These are phyloP conservation scores for Clarias magur DNA, from an alignment of 2,113 vertebrate species.

Conservation along the genomic window DNA sequence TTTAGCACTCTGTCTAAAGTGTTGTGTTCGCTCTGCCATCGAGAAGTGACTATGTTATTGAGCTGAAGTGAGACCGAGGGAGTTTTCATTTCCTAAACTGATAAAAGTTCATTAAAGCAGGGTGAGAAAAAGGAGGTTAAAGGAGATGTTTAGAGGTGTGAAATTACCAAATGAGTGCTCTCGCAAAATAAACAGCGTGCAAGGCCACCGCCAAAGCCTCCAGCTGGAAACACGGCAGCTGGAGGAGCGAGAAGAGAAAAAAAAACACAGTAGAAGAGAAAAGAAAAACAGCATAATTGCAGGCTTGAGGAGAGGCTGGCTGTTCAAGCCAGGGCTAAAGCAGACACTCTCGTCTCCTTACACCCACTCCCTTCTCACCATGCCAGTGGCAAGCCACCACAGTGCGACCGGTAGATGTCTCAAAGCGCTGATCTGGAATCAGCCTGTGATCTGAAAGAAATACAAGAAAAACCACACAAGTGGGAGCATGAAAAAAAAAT, in stretches of 20 bases:
- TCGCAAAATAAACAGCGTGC: constrained; percentile 50
- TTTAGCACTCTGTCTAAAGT: constrained; percentile 29
- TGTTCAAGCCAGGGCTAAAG: constrained; percentile 34
- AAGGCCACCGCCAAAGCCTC: constrained; percentile 45
- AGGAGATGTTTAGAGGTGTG: constrained; percentile 54
- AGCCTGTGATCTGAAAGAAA: constrained; percentile 18
- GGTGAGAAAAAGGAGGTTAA: constrained; percentile 47
- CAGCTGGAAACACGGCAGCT: constrained; percentile 40
- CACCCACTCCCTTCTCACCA: constrained; percentile 43
- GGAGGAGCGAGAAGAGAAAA: neutral
- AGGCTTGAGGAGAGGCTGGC: constrained; percentile 47
- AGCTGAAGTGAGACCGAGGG: constrained; percentile 40
- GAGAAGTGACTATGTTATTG: constrained; percentile 26
- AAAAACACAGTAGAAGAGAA: constrained; percentile 39
- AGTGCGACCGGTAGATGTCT: constrained; percentile 10
- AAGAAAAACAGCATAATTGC: constrained; percentile 50
- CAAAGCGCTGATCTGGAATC: constrained; percentile 29
- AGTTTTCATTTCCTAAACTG: constrained; percentile 54
- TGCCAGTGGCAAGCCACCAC: constrained; percentile 13
- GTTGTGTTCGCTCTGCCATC: constrained; percentile 31
- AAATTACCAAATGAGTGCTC: constrained; percentile 56
- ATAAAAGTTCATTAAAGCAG: constrained; percentile 57
- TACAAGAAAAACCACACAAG: constrained; percentile 18
- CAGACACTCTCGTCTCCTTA: constrained; percentile 40
- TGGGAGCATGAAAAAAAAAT: constrained; percentile 4